Evolutionary conservation across 2,797 vertebrate species (phyloP).

Genomic region (Semotilus atromaculatus): DNA sequence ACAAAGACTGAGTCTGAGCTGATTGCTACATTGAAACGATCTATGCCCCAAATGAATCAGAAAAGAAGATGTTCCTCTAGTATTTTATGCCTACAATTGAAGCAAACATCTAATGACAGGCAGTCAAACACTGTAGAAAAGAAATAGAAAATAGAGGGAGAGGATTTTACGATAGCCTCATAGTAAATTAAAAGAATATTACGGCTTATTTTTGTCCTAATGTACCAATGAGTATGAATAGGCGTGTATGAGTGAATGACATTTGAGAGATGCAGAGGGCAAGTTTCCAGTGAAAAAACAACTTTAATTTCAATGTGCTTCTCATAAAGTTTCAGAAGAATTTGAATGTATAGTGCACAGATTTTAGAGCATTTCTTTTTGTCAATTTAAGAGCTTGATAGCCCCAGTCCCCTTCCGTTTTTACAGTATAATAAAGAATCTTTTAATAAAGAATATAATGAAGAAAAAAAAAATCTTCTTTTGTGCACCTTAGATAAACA

Average conservation of each 20-base stretch:
- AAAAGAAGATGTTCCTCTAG: neutral
- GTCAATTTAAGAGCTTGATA: neutral
- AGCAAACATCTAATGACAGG: neutral
- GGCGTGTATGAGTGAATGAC: neutral
- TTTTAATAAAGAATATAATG: no score
- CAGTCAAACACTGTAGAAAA: neutral
- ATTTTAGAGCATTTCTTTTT: no score
- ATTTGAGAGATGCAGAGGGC: neutral
- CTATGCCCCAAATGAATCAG: constrained; percentile 17
- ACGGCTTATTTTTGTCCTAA: neutral
- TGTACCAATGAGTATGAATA: neutral
- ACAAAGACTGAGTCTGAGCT: constrained; percentile 1
- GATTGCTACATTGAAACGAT: neutral
- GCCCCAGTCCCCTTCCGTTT: neutral
- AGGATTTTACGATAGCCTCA: neutral
- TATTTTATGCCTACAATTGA: neutral
- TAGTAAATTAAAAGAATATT: neutral
- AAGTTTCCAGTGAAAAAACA: neutral
- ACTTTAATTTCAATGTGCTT: neutral
- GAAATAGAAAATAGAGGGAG: neutral
- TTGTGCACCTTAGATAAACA: neutral
- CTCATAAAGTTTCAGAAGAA: neutral
- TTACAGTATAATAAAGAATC: neutral
- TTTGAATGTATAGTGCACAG: neutral
- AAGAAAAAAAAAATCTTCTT: no score